These are phyloP conservation scores for Sphaeramia orbicularis DNA, from an alignment of 2,797 vertebrate species.

Conservation along the genomic window DNA sequence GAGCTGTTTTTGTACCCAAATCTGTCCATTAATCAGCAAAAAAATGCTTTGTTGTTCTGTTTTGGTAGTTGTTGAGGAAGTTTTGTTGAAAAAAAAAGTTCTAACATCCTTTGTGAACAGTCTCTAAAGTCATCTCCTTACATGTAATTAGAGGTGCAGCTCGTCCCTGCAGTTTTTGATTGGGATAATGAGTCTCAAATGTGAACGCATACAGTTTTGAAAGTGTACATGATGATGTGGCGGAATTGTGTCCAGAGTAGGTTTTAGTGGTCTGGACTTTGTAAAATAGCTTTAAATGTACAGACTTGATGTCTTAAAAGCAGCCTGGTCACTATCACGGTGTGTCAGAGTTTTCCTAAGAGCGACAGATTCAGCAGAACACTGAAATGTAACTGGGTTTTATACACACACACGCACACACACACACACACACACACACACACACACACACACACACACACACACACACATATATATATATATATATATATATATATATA, in stretches of 20 bases:
- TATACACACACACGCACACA: too few species aligned
- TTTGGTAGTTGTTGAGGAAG: not conserved
- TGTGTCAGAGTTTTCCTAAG: too few species aligned
- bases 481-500: too few species aligned
- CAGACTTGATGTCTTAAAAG: too few species aligned
- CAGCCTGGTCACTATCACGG: too few species aligned
- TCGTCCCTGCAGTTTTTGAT: conserved; percentile 18
- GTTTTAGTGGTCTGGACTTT: not conserved
- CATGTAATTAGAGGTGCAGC: conserved; percentile 15
- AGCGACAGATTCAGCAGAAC: too few species aligned
- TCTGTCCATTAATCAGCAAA: not conserved
- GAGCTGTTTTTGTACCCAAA: not conserved
- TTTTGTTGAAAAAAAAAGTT: not conserved
- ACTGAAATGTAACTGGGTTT: too few species aligned
- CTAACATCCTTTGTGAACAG: too few species aligned
- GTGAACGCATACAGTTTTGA: not conserved
- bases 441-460: too few species aligned
- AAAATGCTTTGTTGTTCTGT: not conserved
- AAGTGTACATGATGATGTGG: not conserved
- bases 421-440: too few species aligned
- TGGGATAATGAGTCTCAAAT: not conserved
- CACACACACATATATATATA: too few species aligned
- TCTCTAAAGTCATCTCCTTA: conserved; percentile 18
- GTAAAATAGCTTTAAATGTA: not conserved
- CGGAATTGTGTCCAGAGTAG: not conserved